Evolutionary conservation across 30 jellyfish, hydroid and myxozoan species (phyloP).

Genomic region (Turritopsis dohrnii): DNA sequence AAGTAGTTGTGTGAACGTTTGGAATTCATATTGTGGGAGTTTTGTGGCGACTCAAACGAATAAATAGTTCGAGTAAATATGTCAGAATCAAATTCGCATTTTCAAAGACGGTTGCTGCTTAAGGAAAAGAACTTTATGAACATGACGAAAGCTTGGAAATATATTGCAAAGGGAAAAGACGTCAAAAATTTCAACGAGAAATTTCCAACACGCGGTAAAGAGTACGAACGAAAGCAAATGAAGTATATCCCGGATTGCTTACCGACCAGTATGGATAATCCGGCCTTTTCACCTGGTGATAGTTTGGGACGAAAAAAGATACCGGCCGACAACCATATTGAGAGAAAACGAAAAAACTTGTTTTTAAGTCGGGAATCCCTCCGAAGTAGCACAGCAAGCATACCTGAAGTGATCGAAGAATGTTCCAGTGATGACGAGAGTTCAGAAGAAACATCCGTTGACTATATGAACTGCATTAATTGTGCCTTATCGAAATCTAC

Average conservation of each 20-base stretch:
- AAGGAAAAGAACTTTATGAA: background rate
- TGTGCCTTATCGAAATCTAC: background rate
- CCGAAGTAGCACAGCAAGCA: background rate
- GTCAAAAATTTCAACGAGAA: background rate
- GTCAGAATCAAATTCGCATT: background rate
- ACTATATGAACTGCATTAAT: slow-evolving; percentile 4
- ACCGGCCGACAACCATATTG: background rate
- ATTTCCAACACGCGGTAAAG: background rate
- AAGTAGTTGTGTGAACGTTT: background rate
- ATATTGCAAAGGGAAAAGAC: background rate
- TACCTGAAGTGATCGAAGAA: slow-evolving; percentile 21
- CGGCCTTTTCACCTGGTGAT: background rate
- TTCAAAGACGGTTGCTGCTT: background rate
- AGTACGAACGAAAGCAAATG: background rate
- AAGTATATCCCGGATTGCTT: background rate
- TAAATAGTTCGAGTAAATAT: background rate
- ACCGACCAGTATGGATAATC: background rate
- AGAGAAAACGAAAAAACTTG: background rate
- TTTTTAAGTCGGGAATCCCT: background rate
- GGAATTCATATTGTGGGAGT: background rate
- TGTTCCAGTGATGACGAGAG: slow-evolving; percentile 19
- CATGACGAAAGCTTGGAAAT: slow-evolving; percentile 19
- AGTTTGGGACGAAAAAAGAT: background rate
- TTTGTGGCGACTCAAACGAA: too few relatives aligned
- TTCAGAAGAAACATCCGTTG: background rate